phyloP scores from a whole-genome alignment of 1,140 invertebrate species.

The Halictus rubicundus region DNA sequence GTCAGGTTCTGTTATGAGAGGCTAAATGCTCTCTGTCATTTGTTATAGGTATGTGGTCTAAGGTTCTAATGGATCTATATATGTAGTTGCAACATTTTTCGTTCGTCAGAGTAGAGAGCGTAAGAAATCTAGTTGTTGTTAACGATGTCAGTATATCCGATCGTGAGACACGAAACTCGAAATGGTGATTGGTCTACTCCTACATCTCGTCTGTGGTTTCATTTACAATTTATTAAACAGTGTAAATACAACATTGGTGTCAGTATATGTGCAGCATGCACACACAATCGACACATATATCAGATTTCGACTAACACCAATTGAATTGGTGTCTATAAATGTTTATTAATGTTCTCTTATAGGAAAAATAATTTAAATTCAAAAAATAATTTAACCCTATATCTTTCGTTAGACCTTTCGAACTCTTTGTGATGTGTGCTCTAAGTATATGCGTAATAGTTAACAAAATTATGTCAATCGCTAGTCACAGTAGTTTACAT shows the following conservation, averaged over 20 bases:
- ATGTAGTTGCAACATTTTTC: no score
- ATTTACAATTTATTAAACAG: conserved; percentile 32
- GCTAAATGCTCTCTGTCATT: no score
- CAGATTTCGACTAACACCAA: conserved; percentile 7
- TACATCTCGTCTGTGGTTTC: no score
- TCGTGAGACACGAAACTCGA: no score
- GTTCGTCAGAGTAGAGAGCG: no score
- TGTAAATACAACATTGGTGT: conserved; percentile 9
- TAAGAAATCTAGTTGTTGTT: no score
- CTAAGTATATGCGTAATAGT: background rate
- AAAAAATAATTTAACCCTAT: conserved; percentile 30
- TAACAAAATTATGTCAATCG: background rate
- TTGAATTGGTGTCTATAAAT: conserved; percentile 5
- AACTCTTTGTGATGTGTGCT: background rate
- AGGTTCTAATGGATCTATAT: no score
- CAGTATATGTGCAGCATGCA: background rate
- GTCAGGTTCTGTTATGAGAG: no score
- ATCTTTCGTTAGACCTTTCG: conserved; percentile 22
- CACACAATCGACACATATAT: background rate
- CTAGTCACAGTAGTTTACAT: background rate
- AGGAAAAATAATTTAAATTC: conserved; percentile 36
- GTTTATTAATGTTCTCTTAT: conserved; percentile 7
- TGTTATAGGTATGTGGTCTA: no score
- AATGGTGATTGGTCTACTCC: no score
- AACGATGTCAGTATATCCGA: no score